These are phyloP conservation scores for Selene dorsalis DNA, from an alignment of 2,797 vertebrate genomes.

Conservation along the genomic window DNA sequence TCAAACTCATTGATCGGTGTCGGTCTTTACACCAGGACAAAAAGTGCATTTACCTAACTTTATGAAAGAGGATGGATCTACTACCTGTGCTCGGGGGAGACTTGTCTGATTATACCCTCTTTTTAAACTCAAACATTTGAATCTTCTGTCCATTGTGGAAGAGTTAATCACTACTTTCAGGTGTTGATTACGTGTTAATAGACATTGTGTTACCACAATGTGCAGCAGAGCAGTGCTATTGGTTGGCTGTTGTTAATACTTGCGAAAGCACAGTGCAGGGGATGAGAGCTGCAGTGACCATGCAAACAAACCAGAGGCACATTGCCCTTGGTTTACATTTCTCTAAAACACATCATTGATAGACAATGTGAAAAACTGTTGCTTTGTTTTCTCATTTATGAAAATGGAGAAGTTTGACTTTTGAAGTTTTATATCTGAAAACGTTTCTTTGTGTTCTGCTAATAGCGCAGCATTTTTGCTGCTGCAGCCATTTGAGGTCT, in stretches of 20 bases:
- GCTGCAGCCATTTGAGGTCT: slow-evolving; percentile 23
- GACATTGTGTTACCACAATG: slow-evolving; percentile 27
- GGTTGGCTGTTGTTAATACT: neutral
- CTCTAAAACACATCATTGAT: slow-evolving; percentile 12
- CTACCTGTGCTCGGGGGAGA: slow-evolving; percentile 14
- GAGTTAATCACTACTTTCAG: slow-evolving; percentile 43
- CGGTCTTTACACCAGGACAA: slow-evolving; percentile 37
- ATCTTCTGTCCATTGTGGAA: slow-evolving; percentile 39
- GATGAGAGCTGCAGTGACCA: slow-evolving; percentile 22
- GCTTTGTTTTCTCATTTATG: slow-evolving; percentile 44
- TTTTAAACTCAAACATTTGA: slow-evolving; percentile 51
- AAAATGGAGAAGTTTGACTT: slow-evolving; percentile 19
- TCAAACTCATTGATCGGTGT: neutral
- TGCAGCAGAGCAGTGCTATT: slow-evolving; percentile 11
- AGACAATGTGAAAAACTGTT: slow-evolving; percentile 35
- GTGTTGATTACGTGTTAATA: slow-evolving; percentile 42
- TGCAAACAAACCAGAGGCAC: slow-evolving; percentile 9
- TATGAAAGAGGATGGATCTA: slow-evolving; percentile 48
- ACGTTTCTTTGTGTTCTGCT: neutral
- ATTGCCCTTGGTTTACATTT: neutral
- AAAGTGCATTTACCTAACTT: slow-evolving; percentile 47
- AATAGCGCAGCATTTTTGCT: slow-evolving; percentile 1
- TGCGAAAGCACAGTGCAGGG: slow-evolving; percentile 29
- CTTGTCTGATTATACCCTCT: slow-evolving; percentile 22
- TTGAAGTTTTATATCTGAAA: slow-evolving; percentile 17